Conservation (phyloP, 2,113 vertebrate genomes). For the Zapornia atra region DNA sequence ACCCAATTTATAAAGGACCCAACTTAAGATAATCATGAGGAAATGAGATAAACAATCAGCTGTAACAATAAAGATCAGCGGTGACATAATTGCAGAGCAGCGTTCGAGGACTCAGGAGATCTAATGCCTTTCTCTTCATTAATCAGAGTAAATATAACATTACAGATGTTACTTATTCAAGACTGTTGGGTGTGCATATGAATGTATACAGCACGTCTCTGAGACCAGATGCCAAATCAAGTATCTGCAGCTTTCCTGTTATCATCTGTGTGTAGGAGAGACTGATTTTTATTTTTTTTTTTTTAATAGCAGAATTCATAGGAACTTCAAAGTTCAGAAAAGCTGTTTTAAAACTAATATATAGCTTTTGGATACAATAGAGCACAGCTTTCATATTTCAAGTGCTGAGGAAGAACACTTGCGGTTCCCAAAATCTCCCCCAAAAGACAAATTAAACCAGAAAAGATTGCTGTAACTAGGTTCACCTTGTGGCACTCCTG, state of each 20-base stretch:
- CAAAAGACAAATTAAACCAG: neutral
- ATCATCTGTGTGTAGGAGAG: neutral
- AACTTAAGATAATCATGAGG: neutral
- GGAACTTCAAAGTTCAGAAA: neutral
- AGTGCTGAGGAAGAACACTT: neutral
- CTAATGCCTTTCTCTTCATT: constrained; percentile 9
- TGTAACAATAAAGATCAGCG: neutral
- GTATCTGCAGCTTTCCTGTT: neutral
- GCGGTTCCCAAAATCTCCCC: neutral
- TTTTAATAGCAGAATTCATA: neutral
- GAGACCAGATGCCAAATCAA: neutral
- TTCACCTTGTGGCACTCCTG: neutral
- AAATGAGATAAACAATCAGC: constrained; percentile 30
- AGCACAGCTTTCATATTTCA: neutral
- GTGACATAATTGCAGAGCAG: neutral
- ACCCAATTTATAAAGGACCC: neutral
- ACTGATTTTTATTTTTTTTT: neutral
- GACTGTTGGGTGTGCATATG: neutral
- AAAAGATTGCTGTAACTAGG: neutral
- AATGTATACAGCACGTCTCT: neutral
- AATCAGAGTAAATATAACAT: neutral
- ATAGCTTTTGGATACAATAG: neutral
- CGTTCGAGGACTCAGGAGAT: constrained; percentile 1
- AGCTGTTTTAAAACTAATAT: neutral
- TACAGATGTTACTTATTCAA: constrained; percentile 14